Conservation (phyloP, 37 sponge, comb jelly and placozoan genomes). For the Chondrilla cf. caribensis region DNA sequence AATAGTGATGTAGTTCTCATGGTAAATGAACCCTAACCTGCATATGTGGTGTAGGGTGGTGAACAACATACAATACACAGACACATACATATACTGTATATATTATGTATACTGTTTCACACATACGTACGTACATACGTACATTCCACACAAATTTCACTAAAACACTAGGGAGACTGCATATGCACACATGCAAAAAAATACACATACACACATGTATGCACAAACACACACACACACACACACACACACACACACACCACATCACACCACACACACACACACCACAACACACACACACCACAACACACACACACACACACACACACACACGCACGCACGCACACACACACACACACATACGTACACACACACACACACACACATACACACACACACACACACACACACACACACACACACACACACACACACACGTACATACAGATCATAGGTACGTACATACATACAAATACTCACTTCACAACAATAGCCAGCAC, state of each 20-base stretch:
- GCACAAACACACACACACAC: conserved; percentile 4
- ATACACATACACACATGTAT: not conserved
- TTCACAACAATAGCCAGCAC: conserved; percentile 61
- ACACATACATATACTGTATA: not conserved
- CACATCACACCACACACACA: not conserved
- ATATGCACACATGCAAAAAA: too few relatives aligned
- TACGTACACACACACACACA: conserved; percentile 5
- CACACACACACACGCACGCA: conserved; percentile 9
- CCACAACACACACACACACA: conserved; percentile 4
- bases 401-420: conserved; percentile 5
- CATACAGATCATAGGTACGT: not conserved
- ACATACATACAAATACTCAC: conserved; percentile 39
- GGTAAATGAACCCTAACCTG: not conserved
- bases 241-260: conserved; percentile 16
- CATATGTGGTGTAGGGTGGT: not conserved
- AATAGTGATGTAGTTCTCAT: conserved; percentile 26
- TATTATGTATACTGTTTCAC: too few relatives aligned
- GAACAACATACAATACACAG: not conserved
- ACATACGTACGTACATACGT: conserved; percentile 1
- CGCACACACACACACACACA: conserved; percentile 12
- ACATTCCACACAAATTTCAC: too few relatives aligned
- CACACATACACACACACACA: not conserved
- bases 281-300: not conserved
- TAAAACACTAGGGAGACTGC: too few relatives aligned
- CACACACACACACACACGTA: conserved; percentile 18